Conservation (phyloP, 1,140 invertebrate species). For the Meteorus sp. region DNA sequence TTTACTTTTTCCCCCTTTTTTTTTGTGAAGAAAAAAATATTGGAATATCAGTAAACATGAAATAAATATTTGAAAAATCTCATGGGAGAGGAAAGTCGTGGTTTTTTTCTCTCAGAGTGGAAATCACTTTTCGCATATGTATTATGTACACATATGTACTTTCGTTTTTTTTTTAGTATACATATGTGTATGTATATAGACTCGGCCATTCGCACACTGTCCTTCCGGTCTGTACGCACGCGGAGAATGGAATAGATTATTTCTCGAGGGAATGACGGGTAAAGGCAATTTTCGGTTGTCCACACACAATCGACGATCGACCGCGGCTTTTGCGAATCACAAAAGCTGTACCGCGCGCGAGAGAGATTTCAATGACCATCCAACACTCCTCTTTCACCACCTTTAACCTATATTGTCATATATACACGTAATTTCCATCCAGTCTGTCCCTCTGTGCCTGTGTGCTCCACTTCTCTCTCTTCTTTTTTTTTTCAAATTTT, state of each 20-base stretch:
- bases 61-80: background rate
- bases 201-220: background rate
- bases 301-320: slow-evolving; percentile 17
- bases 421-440: background rate
- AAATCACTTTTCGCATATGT: too few species aligned
- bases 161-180: background rate
- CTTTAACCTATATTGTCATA: background rate
- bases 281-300: slow-evolving; percentile 23
- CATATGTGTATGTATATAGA: too few species aligned
- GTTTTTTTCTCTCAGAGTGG: too few species aligned
- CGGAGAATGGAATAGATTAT: slow-evolving; percentile 27
- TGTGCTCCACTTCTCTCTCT: background rate
- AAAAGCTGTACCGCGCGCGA: slow-evolving; percentile 9
- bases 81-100: background rate
- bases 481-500: slow-evolving; percentile 8
- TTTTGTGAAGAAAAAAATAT: too few species aligned
- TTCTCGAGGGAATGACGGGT: slow-evolving; percentile 15
- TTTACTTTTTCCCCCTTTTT: too few species aligned
- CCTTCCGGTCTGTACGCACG: background rate
- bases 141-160: too few species aligned
- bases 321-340: slow-evolving; percentile 9
- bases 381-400: background rate
- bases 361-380: slow-evolving; percentile 11
- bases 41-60: too few species aligned
- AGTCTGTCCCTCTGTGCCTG: background rate